Conservation (phyloP, 2,888 invertebrate species). For the Metopia argyrocephala region DNA sequence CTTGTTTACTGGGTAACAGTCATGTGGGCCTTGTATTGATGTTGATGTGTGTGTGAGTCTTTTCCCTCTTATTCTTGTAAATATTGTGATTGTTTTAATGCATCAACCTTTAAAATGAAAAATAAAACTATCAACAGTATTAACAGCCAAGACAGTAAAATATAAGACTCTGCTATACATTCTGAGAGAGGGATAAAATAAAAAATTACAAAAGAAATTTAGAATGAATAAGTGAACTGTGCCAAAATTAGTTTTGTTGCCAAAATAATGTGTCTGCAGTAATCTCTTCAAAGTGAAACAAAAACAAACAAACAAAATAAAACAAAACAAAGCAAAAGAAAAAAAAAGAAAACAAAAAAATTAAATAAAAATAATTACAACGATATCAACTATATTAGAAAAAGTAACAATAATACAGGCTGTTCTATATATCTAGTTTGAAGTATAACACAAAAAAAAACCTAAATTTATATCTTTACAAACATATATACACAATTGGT, state of each 20-base stretch:
- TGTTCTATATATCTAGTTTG: too few relatives aligned
- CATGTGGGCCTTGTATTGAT: not conserved
- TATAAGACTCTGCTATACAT: conserved; percentile 36
- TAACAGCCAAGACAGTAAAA: conserved; percentile 30
- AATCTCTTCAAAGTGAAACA: conserved; percentile 39
- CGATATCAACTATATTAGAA: not conserved
- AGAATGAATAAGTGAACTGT: conserved; percentile 58
- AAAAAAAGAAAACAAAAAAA: conserved; percentile 1
- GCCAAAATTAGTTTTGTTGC: conserved; percentile 59
- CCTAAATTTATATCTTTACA: too few relatives aligned
- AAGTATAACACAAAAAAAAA: conserved; percentile 17
- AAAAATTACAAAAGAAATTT: conserved; percentile 47
- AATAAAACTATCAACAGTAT: conserved; percentile 4
- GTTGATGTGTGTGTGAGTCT: not conserved
- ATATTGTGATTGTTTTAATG: conserved; percentile 26
- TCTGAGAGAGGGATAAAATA: not conserved
- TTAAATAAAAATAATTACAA: not conserved
- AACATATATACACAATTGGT: too few relatives aligned
- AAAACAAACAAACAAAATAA: not conserved
- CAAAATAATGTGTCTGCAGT: conserved; percentile 63
- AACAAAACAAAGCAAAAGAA: too few relatives aligned
- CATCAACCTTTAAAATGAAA: conserved; percentile 20
- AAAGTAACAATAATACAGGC: conserved; percentile 13
- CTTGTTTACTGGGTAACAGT: not conserved
- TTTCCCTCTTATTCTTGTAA: conserved; percentile 5